Evolutionary conservation across 2,888 invertebrate genomes (phyloP).

Genomic region (Phymatocera aterrima): DNA sequence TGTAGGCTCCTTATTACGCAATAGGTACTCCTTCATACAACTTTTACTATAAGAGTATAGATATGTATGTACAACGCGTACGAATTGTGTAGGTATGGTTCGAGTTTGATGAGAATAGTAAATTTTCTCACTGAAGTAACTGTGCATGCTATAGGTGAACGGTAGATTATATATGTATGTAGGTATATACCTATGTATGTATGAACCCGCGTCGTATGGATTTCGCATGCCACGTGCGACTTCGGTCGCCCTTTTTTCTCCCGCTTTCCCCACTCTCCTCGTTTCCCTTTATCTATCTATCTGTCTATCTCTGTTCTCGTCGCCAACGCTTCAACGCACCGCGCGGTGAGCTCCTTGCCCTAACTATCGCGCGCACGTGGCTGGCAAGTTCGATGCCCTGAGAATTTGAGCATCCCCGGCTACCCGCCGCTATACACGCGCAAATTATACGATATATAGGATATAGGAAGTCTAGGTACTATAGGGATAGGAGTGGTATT

Average conservation of each 20-base stretch:
- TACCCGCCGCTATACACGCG: too few species aligned
- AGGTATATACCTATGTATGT: not conserved
- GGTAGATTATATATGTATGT: not conserved
- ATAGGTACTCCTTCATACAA: too few species aligned
- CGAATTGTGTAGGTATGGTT: too few species aligned
- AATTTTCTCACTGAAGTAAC: too few species aligned
- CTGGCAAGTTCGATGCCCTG: constrained; percentile 42
- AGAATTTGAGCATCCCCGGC: not conserved
- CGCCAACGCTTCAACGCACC: constrained; percentile 24
- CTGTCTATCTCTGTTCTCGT: not conserved
- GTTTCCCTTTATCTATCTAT: not conserved
- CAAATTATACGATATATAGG: too few species aligned
- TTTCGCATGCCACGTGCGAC: constrained; percentile 35
- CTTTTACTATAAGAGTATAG: too few species aligned
- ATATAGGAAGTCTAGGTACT: not conserved
- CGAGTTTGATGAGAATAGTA: too few species aligned
- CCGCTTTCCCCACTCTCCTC: not conserved
- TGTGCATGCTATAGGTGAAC: too few species aligned
- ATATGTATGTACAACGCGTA: too few species aligned
- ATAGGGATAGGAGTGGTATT: too few species aligned
- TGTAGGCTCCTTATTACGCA: too few species aligned
- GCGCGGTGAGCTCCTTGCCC: not conserved
- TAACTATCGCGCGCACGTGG: constrained; percentile 40
- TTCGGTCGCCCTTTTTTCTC: constrained; percentile 13
- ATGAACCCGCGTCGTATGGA: constrained; percentile 6